Base-by-base conservation (phyloP, 2,888 invertebrate genomes). In the Ashinkailepas kermadecensis region DNA sequence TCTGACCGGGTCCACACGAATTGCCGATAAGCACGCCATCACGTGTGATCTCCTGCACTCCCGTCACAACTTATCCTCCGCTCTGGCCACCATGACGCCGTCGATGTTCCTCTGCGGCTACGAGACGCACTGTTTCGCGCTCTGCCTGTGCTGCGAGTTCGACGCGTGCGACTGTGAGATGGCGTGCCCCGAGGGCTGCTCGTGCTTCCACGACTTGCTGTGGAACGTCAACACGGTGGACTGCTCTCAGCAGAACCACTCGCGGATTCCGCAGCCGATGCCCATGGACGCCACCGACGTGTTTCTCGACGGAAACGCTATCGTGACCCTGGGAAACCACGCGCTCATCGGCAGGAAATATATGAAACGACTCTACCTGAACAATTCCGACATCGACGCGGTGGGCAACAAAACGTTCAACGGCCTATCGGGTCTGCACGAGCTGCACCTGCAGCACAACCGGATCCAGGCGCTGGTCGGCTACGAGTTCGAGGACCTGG, bases 131-230 rank as follows among this genome's bases (percentile, higher is more conserved):
- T 97, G 97, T 89, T 96, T 96, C 88, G 94, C 96, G 21, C 90
- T 95, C 84, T 97, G 97, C 87, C 95, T 95, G 87, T 97, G 97
- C 89, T 97, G 97, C 89, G 96, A 96, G 88, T 97, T 95, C 88
- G 96, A 96, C 88, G 95, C 95, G 81, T 97, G 97, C 89, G 97
- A 97, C 89, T 97, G 97, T 89, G 95, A 96, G 90, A 96, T 96
- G 94, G 95, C 94, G 85, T 97, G 97, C 87, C 97, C 97, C 80
- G 91, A 91, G 80, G 95, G 95, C 88, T 97, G 97, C 90, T 94
- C 94, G 83, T 97, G 97, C 87, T 97, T 95, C 89, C 95, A 96
- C 87, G 96, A 97, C 89, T 94, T 95, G 86, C 92, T 94, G 81
- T 97, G 96, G 95, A 92, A 94, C 39, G 94, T 95, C 4, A 96